These are phyloP conservation scores for Ceratosolen fusciceps DNA, from an alignment of 1,140 invertebrate genomes.

Conservation along the genomic window DNA sequence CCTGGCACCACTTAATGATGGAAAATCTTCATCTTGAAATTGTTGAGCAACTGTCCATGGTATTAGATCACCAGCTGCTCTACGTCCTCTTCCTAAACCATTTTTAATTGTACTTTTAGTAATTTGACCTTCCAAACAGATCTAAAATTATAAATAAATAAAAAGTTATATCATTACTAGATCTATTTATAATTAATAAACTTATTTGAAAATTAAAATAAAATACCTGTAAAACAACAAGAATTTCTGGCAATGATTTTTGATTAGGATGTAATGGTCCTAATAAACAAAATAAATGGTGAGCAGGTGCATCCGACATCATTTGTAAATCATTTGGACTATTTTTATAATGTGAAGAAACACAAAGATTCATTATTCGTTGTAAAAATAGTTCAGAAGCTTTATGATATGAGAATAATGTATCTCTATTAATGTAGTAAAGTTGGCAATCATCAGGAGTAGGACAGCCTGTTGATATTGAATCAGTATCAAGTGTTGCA, in stretches of 20 bases:
- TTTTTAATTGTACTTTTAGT: slow-evolving; percentile 85
- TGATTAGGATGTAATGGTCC: slow-evolving; percentile 84
- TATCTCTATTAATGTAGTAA: slow-evolving; percentile 93
- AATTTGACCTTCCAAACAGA: slow-evolving; percentile 96
- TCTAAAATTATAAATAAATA: slow-evolving; percentile 64
- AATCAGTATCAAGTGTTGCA: slow-evolving; percentile 76
- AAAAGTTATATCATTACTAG: neutral
- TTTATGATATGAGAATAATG: slow-evolving; percentile 97
- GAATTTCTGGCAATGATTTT: slow-evolving; percentile 88
- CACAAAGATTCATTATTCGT: slow-evolving; percentile 91
- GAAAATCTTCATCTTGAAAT: slow-evolving; percentile 95
- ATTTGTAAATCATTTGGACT: slow-evolving; percentile 99
- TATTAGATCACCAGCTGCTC: slow-evolving; percentile 96
- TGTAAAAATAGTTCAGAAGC: slow-evolving; percentile 96
- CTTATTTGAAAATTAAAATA: slow-evolving; percentile 15
- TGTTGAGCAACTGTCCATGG: slow-evolving; percentile 99
- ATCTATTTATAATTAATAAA: neutral
- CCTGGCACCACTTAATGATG: slow-evolving; percentile 89
- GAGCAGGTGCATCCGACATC: slow-evolving; percentile 98
- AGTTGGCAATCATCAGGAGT: slow-evolving; percentile 91
- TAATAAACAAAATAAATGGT: slow-evolving; percentile 96
- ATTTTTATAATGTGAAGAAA: slow-evolving; percentile 99
- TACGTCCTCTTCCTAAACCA: slow-evolving; percentile 86
- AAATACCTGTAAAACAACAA: slow-evolving; percentile 87
- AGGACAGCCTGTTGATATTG: slow-evolving; percentile 83